Percentiles rank a stretch among this genome's conserved stretches.
These are phyloP conservation scores for Apeltes quadracus DNA, from an alignment of 2,113 vertebrate genomes.

Conservation along the genomic window DNA sequence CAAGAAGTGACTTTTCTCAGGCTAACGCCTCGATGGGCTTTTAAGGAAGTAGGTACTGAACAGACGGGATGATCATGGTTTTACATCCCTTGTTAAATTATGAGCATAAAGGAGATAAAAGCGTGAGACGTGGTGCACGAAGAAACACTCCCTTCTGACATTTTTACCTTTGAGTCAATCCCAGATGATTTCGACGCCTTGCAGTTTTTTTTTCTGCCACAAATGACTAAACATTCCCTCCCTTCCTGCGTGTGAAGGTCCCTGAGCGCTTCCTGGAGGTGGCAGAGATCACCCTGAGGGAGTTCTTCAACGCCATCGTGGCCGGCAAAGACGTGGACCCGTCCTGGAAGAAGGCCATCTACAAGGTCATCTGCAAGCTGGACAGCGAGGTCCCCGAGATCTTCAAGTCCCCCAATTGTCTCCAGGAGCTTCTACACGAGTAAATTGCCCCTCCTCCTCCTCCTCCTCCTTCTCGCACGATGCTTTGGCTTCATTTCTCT, in stretches of 20 bases:
- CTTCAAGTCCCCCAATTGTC: constrained; percentile 99
- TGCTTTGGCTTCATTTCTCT: constrained; percentile 78
- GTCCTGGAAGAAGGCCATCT: constrained; percentile 99
- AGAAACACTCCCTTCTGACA: background rate
- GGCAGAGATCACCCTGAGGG: constrained; percentile 97
- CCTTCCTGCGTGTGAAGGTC: constrained; percentile 88
- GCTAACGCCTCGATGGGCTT: constrained; percentile 29
- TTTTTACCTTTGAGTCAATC: background rate
- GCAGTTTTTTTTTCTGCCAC: background rate
- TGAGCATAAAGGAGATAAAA: background rate
- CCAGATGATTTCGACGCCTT: no score
- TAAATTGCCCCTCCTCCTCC: constrained; percentile 79
- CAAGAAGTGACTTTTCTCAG: constrained; percentile 72
- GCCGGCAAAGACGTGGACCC: constrained; percentile 99
- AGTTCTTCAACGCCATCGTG: constrained; percentile 99
- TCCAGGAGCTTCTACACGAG: constrained; percentile 99
- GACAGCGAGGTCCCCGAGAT: constrained; percentile 98
- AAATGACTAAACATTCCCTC: constrained; percentile 65
- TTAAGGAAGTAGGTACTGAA: constrained; percentile 63
- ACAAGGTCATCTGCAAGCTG: constrained; percentile 99
- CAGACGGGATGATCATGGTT: constrained; percentile 52
- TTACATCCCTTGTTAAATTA: constrained; percentile 58
- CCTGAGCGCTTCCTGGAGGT: constrained; percentile 99
- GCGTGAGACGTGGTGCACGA: background rate
- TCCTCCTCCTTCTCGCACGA: constrained; percentile 55